Conservation (phyloP, 2,113 vertebrate genomes). For the Dissostichus mawsoni region DNA sequence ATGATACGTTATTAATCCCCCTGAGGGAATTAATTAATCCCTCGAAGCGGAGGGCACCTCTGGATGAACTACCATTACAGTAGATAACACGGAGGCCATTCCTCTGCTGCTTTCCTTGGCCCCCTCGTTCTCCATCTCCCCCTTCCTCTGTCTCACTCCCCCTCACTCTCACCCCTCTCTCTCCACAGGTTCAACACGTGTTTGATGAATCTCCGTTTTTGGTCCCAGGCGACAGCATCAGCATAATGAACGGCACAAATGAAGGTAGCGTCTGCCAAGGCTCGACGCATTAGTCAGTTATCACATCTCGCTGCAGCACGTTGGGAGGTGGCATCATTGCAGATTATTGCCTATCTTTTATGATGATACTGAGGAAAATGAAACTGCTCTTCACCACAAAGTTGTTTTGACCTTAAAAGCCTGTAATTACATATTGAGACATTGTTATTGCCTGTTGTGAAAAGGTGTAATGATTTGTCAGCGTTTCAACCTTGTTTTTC, state of each 20-base stretch:
- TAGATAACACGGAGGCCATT: conserved; percentile 54
- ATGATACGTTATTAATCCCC: conserved; percentile 74
- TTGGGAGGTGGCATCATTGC: conserved; percentile 28
- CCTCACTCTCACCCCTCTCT: background rate
- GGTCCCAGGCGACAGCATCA: conserved; percentile 90
- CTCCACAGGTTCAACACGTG: conserved; percentile 87
- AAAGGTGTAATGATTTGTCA: conserved; percentile 65
- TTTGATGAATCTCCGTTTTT: conserved; percentile 95
- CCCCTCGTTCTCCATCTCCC: background rate
- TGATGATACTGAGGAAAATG: conserved; percentile 58
- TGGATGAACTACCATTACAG: conserved; percentile 62
- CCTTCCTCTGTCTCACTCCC: background rate
- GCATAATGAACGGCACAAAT: conserved; percentile 92
- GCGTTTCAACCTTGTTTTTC: conserved; percentile 47
- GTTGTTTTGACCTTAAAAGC: conserved; percentile 43
- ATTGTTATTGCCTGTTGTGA: conserved; percentile 33
- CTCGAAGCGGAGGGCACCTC: conserved; percentile 58
- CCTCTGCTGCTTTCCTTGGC: conserved; percentile 15
- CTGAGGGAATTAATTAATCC: conserved; percentile 70
- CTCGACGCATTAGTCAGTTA: conserved; percentile 10
- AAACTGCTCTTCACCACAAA: conserved; percentile 40
- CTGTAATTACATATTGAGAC: conserved; percentile 62
- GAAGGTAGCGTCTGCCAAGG: conserved; percentile 87
- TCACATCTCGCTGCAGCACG: conserved; percentile 10
- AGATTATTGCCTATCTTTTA: conserved; percentile 52